phyloP scores from a whole-genome alignment of 1,140 invertebrate species.

The Scaptomyza montana region DNA sequence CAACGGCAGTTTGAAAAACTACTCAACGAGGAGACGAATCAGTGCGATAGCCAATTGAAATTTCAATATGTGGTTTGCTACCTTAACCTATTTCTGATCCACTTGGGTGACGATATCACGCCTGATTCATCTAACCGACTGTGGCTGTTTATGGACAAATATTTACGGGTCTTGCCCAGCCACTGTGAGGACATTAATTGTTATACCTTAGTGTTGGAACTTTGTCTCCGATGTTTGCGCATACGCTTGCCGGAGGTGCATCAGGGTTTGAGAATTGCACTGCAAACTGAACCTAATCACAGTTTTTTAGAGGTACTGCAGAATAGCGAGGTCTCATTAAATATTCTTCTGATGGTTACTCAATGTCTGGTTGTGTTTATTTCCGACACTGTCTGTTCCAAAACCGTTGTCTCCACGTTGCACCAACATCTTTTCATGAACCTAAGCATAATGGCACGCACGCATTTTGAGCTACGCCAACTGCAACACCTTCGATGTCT shows the following conservation, averaged over 20 bases:
- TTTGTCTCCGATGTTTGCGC: conserved; percentile 51
- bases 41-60: conserved; percentile 54
- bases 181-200: conserved; percentile 45
- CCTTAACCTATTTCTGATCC: conserved; percentile 43
- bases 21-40: conserved; percentile 36
- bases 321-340: conserved; percentile 23
- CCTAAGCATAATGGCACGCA: conserved; percentile 41
- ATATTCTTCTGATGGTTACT: conserved; percentile 29
- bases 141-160: conserved; percentile 59
- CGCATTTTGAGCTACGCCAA: conserved; percentile 59
- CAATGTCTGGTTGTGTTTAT: conserved; percentile 42
- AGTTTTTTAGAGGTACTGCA: conserved; percentile 52
- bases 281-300: conserved; percentile 56
- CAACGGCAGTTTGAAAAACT: conserved; percentile 34
- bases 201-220: conserved; percentile 47
- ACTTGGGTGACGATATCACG: conserved; percentile 11
- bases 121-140: not conserved
- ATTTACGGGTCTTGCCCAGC: conserved; percentile 49
- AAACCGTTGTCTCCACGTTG: conserved; percentile 2
- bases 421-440: conserved; percentile 41
- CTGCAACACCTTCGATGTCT: conserved; percentile 67
- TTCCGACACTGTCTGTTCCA: not conserved
- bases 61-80: conserved; percentile 25
- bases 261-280: conserved; percentile 29
- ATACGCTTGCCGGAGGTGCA: conserved; percentile 12